Base-by-base conservation (phyloP, 2,888 invertebrate genomes). In the Nematopogon swammerdamellus region DNA sequence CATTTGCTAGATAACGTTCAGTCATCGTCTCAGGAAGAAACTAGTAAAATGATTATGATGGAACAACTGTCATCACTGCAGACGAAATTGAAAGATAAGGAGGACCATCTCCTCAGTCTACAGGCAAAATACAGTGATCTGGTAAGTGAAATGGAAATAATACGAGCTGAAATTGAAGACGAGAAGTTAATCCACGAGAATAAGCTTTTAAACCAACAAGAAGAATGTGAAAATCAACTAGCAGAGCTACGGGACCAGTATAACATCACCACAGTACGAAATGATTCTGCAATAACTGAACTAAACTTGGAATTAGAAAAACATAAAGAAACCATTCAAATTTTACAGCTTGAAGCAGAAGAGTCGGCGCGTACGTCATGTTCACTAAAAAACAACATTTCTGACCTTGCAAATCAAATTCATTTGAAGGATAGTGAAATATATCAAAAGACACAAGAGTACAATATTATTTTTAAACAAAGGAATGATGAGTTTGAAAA, bases 91-190 rank as follows among this genome's bases (percentile, higher is more conserved):
- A 69, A 72, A 55, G 77, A 77, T 52, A 79, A 75, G 60, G 75
- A 77, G 54, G 72, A 73, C 49, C 72, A 72, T 59, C 57, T 79
- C 30, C 62, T 58, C 43, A 67, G 63, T 54, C 62, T 77, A 45
- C 75, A 75, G 65, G 65, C 63, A 50, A 76, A 77, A 61, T 79
- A 71, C 57, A 62, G 65, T 2, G 80, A 77, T 58, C 60, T 64
- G 3, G 62, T 77, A 51, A 70, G 63, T 58, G 68, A 79, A 58
- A 55, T 77, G 47, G 73, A 77, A 52, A 59, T 74, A 57, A 58
- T 76, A 52, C 67, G 79, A 19, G 75, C 76, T 17, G 79, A 80
- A 61, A 69, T 72, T 57, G 74, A 77, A 59, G 77, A 79, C 54
- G 77, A 77, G 60, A 77, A 70, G 59, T 58, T 74, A 16, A 64